phyloP scores from a whole-genome alignment of 2,113 vertebrate genomes.

The Sinosuthora webbiana region DNA sequence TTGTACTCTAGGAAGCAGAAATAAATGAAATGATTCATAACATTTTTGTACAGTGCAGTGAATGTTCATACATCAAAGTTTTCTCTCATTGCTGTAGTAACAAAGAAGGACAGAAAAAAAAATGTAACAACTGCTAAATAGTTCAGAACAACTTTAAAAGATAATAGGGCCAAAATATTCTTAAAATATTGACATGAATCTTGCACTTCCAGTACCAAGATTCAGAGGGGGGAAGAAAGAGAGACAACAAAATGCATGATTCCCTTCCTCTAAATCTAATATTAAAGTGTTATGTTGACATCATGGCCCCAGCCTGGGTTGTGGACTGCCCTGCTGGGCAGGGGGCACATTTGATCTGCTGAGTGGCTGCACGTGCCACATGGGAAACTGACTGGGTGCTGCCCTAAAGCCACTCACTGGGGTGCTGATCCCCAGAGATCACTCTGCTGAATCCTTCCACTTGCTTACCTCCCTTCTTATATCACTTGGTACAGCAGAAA shows the following conservation, averaged over 20 bases:
- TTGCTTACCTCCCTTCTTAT: neutral
- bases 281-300: no score
- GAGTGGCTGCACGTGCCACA: fast-evolving
- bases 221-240: neutral
- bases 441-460: neutral
- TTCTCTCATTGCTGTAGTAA: neutral
- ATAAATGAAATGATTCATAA: neutral
- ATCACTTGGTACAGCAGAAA: neutral
- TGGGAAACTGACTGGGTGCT: neutral
- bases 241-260: fast-evolving
- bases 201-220: neutral
- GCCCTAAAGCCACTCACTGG: neutral
- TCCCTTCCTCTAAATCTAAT: neutral
- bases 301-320: neutral
- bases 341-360: neutral
- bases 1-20: neutral
- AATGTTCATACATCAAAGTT: neutral
- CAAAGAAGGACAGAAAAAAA: neutral
- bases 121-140: neutral
- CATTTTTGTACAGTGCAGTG: neutral
- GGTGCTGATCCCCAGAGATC: neutral
- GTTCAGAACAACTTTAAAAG: neutral
- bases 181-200: neutral
- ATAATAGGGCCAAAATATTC: neutral
- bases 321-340: neutral